phyloP scores from a whole-genome alignment of 35 echinoderm and acorn worm species.

The Lytechinus pictus region DNA sequence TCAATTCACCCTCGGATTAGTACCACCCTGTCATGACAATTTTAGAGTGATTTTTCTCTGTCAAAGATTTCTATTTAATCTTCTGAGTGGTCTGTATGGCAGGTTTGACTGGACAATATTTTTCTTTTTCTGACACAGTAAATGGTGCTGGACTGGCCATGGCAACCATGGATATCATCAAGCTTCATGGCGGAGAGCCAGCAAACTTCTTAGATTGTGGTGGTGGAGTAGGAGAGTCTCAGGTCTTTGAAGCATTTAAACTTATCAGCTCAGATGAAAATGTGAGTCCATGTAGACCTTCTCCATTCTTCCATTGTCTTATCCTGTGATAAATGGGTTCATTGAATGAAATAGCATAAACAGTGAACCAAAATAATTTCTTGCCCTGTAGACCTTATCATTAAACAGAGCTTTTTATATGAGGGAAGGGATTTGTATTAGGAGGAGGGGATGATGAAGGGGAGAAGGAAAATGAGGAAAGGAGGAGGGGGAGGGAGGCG shows the following conservation, averaged over 20 bases:
- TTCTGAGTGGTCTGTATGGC: too few relatives aligned
- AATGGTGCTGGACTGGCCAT: slow-evolving; percentile 98
- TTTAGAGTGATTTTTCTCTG: too few relatives aligned
- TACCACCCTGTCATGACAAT: too few relatives aligned
- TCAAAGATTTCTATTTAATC: too few relatives aligned
- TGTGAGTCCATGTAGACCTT: slow-evolving; percentile 51
- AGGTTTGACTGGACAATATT: too few relatives aligned
- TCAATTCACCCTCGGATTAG: too few relatives aligned
- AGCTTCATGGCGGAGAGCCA: slow-evolving; percentile 89
- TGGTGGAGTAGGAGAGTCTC: slow-evolving; percentile 83
- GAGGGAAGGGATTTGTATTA: too few relatives aligned
- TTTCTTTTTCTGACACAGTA: slow-evolving; percentile 57
- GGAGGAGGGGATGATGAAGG: too few relatives aligned
- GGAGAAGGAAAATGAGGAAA: too few relatives aligned
- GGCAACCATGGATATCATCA: slow-evolving; percentile 99
- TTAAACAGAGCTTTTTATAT: too few relatives aligned
- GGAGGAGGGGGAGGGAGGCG: too few relatives aligned
- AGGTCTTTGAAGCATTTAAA: slow-evolving; percentile 94
- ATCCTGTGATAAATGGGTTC: background rate
- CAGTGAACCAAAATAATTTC: background rate
- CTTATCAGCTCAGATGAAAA: slow-evolving; percentile 84
- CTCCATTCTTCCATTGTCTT: background rate
- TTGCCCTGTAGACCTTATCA: background rate
- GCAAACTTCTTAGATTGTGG: slow-evolving; percentile 96
- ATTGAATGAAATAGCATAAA: background rate